These are phyloP conservation scores for Schizopygopsis pylzovi DNA, from an alignment of 2,797 vertebrate genomes.

Conservation along the genomic window DNA sequence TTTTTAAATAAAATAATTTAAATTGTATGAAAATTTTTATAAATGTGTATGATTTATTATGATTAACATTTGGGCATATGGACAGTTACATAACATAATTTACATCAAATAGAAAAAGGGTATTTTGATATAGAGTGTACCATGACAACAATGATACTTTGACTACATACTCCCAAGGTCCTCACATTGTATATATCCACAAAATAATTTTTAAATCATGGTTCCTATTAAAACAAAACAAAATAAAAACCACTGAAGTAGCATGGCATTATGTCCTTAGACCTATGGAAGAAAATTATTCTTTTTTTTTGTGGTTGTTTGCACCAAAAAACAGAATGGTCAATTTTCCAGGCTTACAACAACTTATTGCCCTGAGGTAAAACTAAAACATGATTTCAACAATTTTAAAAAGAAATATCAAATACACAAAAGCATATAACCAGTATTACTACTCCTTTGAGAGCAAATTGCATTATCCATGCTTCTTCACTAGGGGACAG, in stretches of 20 bases:
- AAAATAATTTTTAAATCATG: background rate
- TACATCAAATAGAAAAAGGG: background rate
- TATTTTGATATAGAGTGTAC: background rate
- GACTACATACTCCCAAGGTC: background rate
- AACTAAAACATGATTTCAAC: background rate
- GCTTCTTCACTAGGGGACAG: constrained; percentile 10
- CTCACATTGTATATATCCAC: background rate
- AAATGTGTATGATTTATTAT: too few species aligned
- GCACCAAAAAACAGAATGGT: background rate
- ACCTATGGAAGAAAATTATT: background rate
- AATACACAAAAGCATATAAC: constrained; percentile 6
- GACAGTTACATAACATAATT: background rate
- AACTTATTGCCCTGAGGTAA: constrained; percentile 7
- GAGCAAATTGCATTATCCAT: constrained; percentile 36
- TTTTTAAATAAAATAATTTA: background rate
- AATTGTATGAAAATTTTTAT: background rate
- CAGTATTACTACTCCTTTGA: constrained; percentile 19
- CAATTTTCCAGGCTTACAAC: background rate
- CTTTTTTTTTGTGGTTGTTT: background rate
- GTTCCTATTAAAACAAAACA: background rate
- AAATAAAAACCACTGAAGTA: background rate
- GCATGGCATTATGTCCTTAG: background rate
- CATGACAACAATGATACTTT: background rate
- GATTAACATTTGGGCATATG: background rate
- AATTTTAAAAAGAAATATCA: constrained; percentile 16